phyloP scores from a whole-genome alignment of 2,888 invertebrate species.

The Xylocampa areola region DNA sequence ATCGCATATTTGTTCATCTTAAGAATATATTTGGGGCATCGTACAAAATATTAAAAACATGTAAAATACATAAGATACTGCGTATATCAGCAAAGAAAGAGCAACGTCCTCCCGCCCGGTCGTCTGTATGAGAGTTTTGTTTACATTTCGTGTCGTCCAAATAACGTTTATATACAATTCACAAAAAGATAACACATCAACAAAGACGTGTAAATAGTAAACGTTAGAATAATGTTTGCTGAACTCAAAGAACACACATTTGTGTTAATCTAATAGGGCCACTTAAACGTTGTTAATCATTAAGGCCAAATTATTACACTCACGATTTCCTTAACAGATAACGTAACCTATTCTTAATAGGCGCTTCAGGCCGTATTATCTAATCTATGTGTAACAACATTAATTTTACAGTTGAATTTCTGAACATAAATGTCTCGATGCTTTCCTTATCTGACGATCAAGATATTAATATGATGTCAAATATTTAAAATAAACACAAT shows the following conservation, averaged over 20 bases:
- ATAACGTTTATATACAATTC: slow-evolving; percentile 67
- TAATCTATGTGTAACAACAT: slow-evolving; percentile 58
- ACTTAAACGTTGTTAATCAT: slow-evolving; percentile 65
- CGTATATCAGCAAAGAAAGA: slow-evolving; percentile 71
- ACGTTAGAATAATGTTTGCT: slow-evolving; percentile 11
- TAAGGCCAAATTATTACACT: slow-evolving; percentile 63
- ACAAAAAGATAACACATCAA: slow-evolving; percentile 43
- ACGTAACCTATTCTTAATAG: slow-evolving; percentile 46
- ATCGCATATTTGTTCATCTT: slow-evolving; percentile 5
- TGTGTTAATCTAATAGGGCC: slow-evolving; percentile 62
- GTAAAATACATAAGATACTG: slow-evolving; percentile 52
- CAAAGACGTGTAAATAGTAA: slow-evolving; percentile 22
- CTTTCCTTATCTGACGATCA: slow-evolving; percentile 38
- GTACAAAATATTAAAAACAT: slow-evolving; percentile 41
- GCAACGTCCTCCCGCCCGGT: slow-evolving; percentile 83
- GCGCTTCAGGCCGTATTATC: slow-evolving; percentile 55
- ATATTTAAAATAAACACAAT: slow-evolving; percentile 51
- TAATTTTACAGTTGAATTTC: slow-evolving; percentile 41
- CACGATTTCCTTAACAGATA: slow-evolving; percentile 76
- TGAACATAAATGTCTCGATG: slow-evolving; percentile 18
- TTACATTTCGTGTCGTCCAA: slow-evolving; percentile 76
- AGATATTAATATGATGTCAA: slow-evolving; percentile 48
- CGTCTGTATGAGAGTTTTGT: slow-evolving; percentile 72
- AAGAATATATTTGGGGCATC: slow-evolving; percentile 28
- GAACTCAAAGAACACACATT: slow-evolving; percentile 15